phyloP scores from a whole-genome alignment of 2,888 invertebrate genomes.

The Harmothoe impar region DNA sequence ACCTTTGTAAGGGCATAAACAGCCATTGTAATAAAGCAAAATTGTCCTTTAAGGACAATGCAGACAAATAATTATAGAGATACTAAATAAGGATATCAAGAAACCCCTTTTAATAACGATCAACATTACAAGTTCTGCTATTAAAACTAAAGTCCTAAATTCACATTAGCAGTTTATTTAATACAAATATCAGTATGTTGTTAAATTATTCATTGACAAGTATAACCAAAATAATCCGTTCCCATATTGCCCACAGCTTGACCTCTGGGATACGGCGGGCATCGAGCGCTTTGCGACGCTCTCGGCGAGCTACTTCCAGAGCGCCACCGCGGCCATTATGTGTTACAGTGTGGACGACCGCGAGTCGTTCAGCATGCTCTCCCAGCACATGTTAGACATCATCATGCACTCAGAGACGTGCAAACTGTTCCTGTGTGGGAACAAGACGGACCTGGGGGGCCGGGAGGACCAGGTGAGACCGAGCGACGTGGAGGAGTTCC shows the following conservation, averaged over 20 bases:
- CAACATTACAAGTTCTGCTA: too few species aligned
- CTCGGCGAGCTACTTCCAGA: slow-evolving; percentile 97
- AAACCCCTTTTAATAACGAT: too few species aligned
- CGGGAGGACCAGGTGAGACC: slow-evolving; percentile 87
- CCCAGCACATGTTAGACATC: slow-evolving; percentile 95
- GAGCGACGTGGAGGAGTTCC: slow-evolving; percentile 94
- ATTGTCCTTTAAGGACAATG: not conserved
- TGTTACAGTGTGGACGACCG: slow-evolving; percentile 95
- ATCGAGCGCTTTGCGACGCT: slow-evolving; percentile 98
- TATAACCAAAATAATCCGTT: too few species aligned
- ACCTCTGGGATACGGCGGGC: slow-evolving; percentile 98
- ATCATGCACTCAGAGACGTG: slow-evolving; percentile 97
- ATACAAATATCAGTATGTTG: too few species aligned
- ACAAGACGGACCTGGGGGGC: slow-evolving; percentile 92
- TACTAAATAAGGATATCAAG: too few species aligned
- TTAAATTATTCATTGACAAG: too few species aligned
- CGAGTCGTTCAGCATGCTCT: slow-evolving; percentile 94
- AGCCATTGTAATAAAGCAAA: not conserved
- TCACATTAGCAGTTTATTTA: too few species aligned
- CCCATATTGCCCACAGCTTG: slow-evolving; percentile 87
- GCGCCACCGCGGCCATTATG: slow-evolving; percentile 95
- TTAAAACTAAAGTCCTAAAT: too few species aligned
- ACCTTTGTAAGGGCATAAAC: too few species aligned
- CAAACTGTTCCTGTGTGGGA: slow-evolving; percentile 96
- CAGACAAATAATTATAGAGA: not conserved